Base-by-base conservation (phyloP, 2,797 vertebrate genomes). In the Oceanodroma leucorhoa region DNA sequence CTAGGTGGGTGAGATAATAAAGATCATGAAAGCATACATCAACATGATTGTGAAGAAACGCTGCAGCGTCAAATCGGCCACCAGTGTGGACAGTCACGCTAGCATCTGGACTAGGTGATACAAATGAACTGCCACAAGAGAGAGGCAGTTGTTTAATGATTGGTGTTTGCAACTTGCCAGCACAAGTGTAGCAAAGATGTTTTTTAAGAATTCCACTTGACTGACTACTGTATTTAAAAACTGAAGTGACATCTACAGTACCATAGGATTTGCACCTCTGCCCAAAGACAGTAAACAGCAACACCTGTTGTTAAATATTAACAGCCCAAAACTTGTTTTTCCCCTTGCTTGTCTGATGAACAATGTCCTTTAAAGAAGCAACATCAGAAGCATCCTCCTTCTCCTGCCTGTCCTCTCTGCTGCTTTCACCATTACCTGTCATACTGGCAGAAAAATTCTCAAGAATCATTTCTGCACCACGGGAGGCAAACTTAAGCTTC, bases 21-120 rank as follows among this genome's bases (percentile, higher is more conserved):
- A 99, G 97, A 99, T 99, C 96, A 99, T 99, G 99, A 99, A 99
- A 96, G 99, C 99, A 12, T 99, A 99, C 97, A 99, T 99, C 95
- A 99, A 99, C 98, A 99, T 99, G 99, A 99, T 99, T 0, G 99
- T 99, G 97, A 99, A 99, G 98, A 99, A 99, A 94, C 98, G 99
- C 87, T 99, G 99, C 98, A 99, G 99, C 2, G 98, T 99, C 86
- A 98, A 98, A 86, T 99, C 99, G 1, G 98, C 98, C 80, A 98
- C 98, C 93, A 99, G 98, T 69, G 94, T 94, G 88, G 97, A 97
- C 94, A 97, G 96, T 89, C 99, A 97, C 2, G 98, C 98, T 55
- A 98, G 97, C 93, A 97, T 97, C 97, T 99, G 99, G 98, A 98
- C 98, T 93, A 98, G 98, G 97, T 99, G 98, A 99, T 98, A 48